These are phyloP conservation scores for Hymenochirus boettgeri DNA, from an alignment of 2,113 vertebrate species.

Conservation along the genomic window DNA sequence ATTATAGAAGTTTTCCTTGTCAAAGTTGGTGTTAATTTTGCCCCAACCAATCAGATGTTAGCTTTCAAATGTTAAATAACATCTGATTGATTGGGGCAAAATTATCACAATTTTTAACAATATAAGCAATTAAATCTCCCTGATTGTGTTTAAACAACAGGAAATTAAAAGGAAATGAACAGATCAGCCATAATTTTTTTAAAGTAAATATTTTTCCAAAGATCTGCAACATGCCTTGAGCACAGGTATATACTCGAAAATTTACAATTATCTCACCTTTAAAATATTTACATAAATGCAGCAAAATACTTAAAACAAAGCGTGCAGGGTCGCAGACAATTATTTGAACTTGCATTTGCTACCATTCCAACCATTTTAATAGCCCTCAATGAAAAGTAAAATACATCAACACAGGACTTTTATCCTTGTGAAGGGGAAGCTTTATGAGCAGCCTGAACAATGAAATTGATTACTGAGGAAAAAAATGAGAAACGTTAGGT, in stretches of 20 bases:
- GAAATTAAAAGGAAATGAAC: no score
- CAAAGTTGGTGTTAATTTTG: no score
- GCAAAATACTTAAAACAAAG: slow-evolving; percentile 51
- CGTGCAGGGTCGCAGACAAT: slow-evolving; percentile 72
- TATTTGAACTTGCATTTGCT: slow-evolving; percentile 57
- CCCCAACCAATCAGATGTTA: no score
- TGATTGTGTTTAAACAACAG: no score
- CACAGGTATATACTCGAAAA: slow-evolving; percentile 94
- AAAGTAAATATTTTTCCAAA: neutral
- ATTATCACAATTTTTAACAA: no score
- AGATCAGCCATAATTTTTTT: no score
- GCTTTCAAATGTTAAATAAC: no score
- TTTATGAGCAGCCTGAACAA: slow-evolving; percentile 85
- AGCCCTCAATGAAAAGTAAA: slow-evolving; percentile 69
- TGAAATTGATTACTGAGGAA: slow-evolving; percentile 79
- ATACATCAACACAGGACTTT: slow-evolving; percentile 60
- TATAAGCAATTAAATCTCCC: no score
- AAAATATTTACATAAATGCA: slow-evolving; percentile 19
- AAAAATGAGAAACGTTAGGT: slow-evolving; percentile 83
- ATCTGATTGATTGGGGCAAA: no score
- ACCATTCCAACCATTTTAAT: slow-evolving; percentile 60
- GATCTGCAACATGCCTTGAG: slow-evolving; percentile 17
- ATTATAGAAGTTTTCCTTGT: no score
- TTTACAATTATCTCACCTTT: slow-evolving; percentile 72
- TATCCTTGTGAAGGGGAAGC: slow-evolving; percentile 81